Base-by-base conservation (phyloP, 2,797 vertebrate species). In the Melanotaenia trifasciata region DNA sequence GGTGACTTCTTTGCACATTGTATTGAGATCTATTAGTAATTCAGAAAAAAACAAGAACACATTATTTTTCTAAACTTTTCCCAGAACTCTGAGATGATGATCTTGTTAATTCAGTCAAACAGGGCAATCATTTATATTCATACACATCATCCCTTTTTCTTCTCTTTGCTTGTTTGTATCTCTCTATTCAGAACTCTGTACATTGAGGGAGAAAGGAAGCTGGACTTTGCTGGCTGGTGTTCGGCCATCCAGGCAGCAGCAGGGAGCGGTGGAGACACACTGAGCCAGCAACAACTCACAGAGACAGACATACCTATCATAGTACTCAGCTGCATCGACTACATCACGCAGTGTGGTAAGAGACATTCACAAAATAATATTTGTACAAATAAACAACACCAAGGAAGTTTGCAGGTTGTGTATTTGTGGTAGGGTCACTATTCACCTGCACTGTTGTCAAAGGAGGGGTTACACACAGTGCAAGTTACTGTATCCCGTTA, bases 271-370 rank as follows among this genome's bases (percentile, higher is more conserved):
- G 98, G 97, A 24, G 95, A 96, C 93, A 96, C 95, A 0, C 85
- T 99, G 84, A 95, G 95, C 0, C 95, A 97, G 84, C 98, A 99
- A 90, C 98, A 99, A 92, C 95, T 99, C 57, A 98, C 96, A 0
- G 96, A 98, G 43, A 94, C 93, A 0, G 96, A 99, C 1, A 96
- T 97, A 7, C 97, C 98, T 0, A 87, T 98, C 82, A 95, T 98
- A 1, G 96, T 98, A 53, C 96, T 97, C 54, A 96, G 96, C 73
- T 98, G 97, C 80, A 95, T 99, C 1, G 93, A 93, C 83, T 98
- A 97, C 90, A 97, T 98, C 94, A 98, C 97, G 0, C 96, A 97
- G 86, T 97, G 93, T 0, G 98, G 98, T 99, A 88, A 75, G 90
- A 75, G 14, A 57, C 63, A 32, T 11, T 16, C 14, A 30, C 20